Conservation (phyloP, 2,797 vertebrate genomes). For the Coregonus ussuriensis region DNA sequence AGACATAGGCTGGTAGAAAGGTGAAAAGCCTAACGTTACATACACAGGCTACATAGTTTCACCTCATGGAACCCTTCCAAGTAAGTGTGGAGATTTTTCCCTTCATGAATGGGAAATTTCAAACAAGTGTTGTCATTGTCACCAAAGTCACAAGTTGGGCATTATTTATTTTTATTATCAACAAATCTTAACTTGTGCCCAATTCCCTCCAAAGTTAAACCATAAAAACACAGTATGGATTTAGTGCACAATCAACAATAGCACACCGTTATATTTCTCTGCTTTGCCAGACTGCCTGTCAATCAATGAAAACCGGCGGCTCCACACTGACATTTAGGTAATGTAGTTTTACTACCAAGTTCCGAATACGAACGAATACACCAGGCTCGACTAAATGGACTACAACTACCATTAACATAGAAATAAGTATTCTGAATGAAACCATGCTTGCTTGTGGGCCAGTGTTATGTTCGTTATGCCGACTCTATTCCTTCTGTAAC, state of each 20-base stretch:
- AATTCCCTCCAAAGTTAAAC: not conserved
- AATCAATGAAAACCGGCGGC: slow-evolving; percentile 50
- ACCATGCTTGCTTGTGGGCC: slow-evolving; percentile 30
- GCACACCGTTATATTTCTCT: slow-evolving; percentile 30
- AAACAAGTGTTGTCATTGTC: not conserved
- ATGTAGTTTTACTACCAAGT: slow-evolving; percentile 43
- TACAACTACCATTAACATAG: slow-evolving; percentile 67
- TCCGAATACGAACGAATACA: fast-evolving
- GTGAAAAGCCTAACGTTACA: too few relatives aligned
- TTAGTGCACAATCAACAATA: slow-evolving; percentile 40
- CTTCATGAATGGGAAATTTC: not conserved
- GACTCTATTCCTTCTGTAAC: slow-evolving; percentile 47
- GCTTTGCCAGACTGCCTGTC: slow-evolving; percentile 44
- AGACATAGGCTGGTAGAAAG: too few relatives aligned
- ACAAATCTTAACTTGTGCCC: too few relatives aligned
- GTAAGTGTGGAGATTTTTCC: not conserved
- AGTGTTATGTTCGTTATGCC: slow-evolving; percentile 7
- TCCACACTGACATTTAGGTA: slow-evolving; percentile 50
- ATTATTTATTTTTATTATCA: too few relatives aligned
- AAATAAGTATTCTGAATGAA: slow-evolving; percentile 11
- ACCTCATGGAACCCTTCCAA: not conserved
- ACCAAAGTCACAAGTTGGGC: not conserved
- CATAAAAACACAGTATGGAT: not conserved
- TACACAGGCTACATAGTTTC: too few relatives aligned
- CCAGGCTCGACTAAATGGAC: slow-evolving; percentile 31